These are phyloP conservation scores for Odobenus rosmarus DNA, from an alignment of 2,113 vertebrate species.

Conservation along the genomic window DNA sequence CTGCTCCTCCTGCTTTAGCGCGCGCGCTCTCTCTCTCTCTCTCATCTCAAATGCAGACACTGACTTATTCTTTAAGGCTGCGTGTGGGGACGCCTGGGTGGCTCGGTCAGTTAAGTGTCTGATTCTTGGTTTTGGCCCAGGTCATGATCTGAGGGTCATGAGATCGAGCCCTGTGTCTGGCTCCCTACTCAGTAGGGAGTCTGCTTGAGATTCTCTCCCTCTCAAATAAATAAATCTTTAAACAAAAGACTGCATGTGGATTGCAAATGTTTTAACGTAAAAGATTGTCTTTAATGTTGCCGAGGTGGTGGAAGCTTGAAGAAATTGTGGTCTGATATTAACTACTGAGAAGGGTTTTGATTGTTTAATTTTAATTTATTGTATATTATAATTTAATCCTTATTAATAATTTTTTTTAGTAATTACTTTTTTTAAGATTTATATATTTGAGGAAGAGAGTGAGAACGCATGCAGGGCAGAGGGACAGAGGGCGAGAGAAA, in stretches of 20 bases:
- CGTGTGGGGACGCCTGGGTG: not conserved
- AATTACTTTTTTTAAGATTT: not conserved
- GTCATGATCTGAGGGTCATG: not conserved
- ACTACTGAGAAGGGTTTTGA: constrained; percentile 1
- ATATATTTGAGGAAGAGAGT: not conserved
- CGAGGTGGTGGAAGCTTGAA: not conserved
- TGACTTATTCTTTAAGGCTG: not conserved
- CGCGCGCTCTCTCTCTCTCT: not conserved
- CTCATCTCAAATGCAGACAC: not conserved
- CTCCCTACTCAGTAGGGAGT: not conserved
- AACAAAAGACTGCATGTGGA: not conserved
- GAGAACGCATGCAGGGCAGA: not conserved
- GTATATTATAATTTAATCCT: not conserved
- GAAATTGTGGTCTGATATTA: constrained; percentile 13
- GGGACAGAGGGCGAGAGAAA: not conserved
- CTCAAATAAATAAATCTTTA: not conserved
- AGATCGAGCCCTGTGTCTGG: not conserved
- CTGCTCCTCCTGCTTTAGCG: too few species aligned
- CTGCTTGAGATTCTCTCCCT: not conserved
- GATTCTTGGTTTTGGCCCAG: not conserved
- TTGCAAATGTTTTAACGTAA: constrained; percentile 35
- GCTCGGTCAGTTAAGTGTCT: not conserved
- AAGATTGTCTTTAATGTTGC: constrained; percentile 3
- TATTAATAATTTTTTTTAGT: not conserved
- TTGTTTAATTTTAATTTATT: constrained; percentile 3